Evolutionary conservation across 2,113 vertebrate species (phyloP).

Genomic region (Murina feae): DNA sequence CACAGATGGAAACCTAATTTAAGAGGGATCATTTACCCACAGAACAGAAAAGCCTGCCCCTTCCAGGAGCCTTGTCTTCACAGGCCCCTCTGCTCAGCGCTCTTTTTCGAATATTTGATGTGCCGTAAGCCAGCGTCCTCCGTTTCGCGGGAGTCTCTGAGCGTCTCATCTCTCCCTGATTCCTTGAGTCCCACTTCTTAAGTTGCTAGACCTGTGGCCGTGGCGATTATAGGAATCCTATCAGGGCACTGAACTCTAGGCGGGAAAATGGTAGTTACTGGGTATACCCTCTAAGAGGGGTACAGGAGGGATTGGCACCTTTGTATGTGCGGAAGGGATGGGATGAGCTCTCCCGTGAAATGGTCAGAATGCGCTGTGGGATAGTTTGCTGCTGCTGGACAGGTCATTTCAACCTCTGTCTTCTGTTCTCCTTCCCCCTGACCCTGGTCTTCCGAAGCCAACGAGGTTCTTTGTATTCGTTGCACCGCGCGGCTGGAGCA

Average conservation of each 20-base stretch:
- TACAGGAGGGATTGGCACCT: neutral
- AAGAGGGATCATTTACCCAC: neutral
- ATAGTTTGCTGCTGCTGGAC: neutral
- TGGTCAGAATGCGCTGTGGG: neutral
- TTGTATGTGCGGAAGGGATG: neutral
- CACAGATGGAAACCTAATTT: neutral
- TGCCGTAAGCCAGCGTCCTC: neutral
- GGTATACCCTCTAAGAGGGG: neutral
- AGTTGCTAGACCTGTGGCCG: neutral
- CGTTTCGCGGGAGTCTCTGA: neutral
- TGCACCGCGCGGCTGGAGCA: neutral
- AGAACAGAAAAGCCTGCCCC: neutral
- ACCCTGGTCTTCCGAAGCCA: neutral
- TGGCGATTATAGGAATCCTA: neutral
- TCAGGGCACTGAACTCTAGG: neutral
- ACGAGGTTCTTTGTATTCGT: neutral
- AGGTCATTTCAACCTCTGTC: neutral
- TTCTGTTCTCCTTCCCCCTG: neutral
- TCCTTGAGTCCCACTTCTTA: neutral
- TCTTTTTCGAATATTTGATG: neutral
- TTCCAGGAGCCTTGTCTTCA: neutral
- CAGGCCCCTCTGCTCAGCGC: neutral
- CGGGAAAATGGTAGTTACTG: neutral
- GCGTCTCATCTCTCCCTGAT: neutral
- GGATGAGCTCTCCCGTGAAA: neutral